Evolutionary conservation across 2,113 vertebrate species (phyloP).

Genomic region (Hyperopisus bebe): DNA sequence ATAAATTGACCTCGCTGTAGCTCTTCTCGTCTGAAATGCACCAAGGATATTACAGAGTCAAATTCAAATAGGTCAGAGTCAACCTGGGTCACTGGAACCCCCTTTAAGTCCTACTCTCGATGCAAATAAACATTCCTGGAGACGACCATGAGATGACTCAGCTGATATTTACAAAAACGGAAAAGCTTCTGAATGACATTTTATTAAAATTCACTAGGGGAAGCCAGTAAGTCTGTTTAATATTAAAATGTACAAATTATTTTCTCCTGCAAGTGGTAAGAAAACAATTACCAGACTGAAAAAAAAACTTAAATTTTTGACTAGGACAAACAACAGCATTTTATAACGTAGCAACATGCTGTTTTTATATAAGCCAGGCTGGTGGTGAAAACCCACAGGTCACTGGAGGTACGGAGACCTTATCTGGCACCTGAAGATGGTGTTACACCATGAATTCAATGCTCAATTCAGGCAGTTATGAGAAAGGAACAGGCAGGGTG

Average conservation of each 20-base stretch:
- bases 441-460: not conserved
- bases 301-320: not conserved
- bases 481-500: not conserved
- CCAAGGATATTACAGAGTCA: not conserved
- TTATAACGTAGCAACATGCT: not conserved
- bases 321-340: not conserved
- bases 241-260: not conserved
- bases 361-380: not conserved
- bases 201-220: not conserved
- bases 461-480: not conserved
- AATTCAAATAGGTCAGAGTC: not conserved
- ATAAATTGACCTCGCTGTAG: slow-evolving; percentile 76
- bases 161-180: not conserved
- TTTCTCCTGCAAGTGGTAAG: not conserved
- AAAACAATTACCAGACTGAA: not conserved
- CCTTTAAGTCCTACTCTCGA: not conserved
- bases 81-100: not conserved
- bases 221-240: not conserved
- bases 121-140: slow-evolving; percentile 1
- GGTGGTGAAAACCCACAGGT: not conserved
- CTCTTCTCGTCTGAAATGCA: slow-evolving; percentile 76
- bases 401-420: not conserved
- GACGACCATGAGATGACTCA: not conserved
- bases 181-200: not conserved
- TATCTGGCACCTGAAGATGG: not conserved